Evolutionary conservation across 2,113 vertebrate genomes (phyloP).

Genomic region (Craseonycteris thonglongyai): DNA sequence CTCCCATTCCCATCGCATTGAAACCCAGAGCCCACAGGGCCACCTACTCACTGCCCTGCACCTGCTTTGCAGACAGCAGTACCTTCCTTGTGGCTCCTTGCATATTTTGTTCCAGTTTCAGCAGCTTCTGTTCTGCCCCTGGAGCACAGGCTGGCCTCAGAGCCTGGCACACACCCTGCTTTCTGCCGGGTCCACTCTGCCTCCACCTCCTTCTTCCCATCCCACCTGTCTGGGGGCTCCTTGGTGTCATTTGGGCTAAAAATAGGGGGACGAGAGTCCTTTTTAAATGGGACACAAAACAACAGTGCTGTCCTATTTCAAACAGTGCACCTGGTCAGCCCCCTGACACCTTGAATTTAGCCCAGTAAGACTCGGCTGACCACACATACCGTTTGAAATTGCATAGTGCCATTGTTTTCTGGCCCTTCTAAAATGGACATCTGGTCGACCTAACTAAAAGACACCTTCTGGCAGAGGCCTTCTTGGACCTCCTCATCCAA

Average conservation of each 20-base stretch:
- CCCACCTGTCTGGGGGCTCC: accelerated
- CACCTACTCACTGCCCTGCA: background rate
- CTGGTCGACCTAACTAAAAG: no score
- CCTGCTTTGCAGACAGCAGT: no score
- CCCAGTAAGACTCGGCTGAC: no score
- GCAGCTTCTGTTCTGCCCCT: background rate
- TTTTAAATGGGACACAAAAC: no score
- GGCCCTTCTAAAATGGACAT: no score
- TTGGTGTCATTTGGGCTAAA: background rate
- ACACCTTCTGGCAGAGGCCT: background rate
- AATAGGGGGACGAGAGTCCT: no score
- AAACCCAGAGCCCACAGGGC: background rate
- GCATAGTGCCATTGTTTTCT: no score
- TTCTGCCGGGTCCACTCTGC: background rate
- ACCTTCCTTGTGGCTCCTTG: background rate
- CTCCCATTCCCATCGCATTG: background rate
- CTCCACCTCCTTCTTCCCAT: background rate
- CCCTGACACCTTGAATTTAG: no score
- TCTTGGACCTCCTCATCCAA: background rate
- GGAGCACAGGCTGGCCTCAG: no score
- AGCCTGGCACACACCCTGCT: background rate
- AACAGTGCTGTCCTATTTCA: no score
- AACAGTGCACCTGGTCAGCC: no score
- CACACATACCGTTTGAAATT: no score
- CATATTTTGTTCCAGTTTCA: accelerated